A percentile compares a stretch with the other conserved stretches of the same genome.
Evolutionary conservation across 1,140 invertebrate species (phyloP).

Genomic region (Gonioctena quinquepunctata): DNA sequence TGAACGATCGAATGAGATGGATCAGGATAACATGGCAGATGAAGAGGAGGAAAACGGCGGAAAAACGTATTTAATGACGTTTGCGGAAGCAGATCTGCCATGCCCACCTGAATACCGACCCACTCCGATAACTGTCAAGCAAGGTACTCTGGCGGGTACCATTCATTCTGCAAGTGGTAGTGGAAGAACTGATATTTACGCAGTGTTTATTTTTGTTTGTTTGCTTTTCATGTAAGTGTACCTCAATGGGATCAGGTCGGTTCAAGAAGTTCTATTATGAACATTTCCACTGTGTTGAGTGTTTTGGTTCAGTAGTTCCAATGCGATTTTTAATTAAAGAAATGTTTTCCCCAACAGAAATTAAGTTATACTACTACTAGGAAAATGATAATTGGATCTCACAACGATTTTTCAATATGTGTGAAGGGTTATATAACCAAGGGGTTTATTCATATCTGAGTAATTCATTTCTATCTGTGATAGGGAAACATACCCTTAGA

Average conservation of each 20-base stretch:
- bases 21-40: neutral
- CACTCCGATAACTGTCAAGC: slow-evolving; percentile 12
- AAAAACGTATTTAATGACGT: neutral
- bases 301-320: too few relatives aligned
- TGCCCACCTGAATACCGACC: slow-evolving; percentile 12
- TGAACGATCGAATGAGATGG: neutral
- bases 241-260: neutral
- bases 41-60: neutral
- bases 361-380: too few relatives aligned
- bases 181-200: neutral
- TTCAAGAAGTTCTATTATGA: too few relatives aligned
- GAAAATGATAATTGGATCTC: too few relatives aligned
- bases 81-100: neutral
- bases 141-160: slow-evolving; percentile 8
- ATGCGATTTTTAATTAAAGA: too few relatives aligned
- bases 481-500: too few relatives aligned
- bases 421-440: too few relatives aligned
- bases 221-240: neutral
- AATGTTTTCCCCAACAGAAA: too few relatives aligned
- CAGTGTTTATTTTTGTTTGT: neutral
- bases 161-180: neutral
- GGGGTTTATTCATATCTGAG: too few relatives aligned
- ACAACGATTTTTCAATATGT: too few relatives aligned
- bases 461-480: too few relatives aligned
- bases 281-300: too few relatives aligned